These are phyloP conservation scores for Endotricha flammealis DNA, from an alignment of 2,888 invertebrate species.

Conservation along the genomic window DNA sequence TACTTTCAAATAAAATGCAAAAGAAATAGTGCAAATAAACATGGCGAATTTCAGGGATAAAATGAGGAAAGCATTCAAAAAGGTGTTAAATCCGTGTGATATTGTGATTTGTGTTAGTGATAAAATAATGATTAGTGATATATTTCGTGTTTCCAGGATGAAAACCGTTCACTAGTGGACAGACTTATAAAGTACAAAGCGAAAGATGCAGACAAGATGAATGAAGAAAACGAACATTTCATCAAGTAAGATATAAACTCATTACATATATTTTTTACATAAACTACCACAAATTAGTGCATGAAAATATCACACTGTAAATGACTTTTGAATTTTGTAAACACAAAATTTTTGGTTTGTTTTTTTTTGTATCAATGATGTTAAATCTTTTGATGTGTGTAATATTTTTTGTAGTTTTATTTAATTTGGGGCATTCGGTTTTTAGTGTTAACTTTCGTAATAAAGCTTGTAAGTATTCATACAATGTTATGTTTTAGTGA, in stretches of 20 bases:
- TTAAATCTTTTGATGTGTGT: constrained; percentile 8
- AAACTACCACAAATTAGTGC: constrained; percentile 15
- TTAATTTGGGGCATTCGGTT: constrained; percentile 44
- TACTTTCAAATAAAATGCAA: neutral
- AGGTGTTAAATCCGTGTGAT: constrained; percentile 13
- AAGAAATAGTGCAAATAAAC: neutral
- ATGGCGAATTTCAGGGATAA: neutral
- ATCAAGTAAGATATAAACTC: constrained; percentile 82
- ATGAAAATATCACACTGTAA: neutral
- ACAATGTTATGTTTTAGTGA: constrained; percentile 38
- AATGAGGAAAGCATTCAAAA: constrained; percentile 26
- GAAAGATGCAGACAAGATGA: constrained; percentile 96
- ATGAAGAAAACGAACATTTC: constrained; percentile 97
- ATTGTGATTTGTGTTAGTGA: neutral
- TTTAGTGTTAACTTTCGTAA: constrained; percentile 22
- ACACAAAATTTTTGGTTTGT: neutral
- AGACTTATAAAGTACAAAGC: constrained; percentile 94
- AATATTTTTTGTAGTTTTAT: constrained; percentile 12
- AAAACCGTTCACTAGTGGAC: constrained; percentile 90
- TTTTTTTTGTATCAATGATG: neutral
- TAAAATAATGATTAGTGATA: constrained; percentile 8
- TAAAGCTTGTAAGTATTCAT: constrained; percentile 39
- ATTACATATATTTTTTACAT: constrained; percentile 18
- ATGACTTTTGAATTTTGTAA: neutral
- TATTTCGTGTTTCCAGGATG: constrained; percentile 81